Conservation (phyloP, 2,113 vertebrate species). For the human (Homo sapiens) region DNA sequence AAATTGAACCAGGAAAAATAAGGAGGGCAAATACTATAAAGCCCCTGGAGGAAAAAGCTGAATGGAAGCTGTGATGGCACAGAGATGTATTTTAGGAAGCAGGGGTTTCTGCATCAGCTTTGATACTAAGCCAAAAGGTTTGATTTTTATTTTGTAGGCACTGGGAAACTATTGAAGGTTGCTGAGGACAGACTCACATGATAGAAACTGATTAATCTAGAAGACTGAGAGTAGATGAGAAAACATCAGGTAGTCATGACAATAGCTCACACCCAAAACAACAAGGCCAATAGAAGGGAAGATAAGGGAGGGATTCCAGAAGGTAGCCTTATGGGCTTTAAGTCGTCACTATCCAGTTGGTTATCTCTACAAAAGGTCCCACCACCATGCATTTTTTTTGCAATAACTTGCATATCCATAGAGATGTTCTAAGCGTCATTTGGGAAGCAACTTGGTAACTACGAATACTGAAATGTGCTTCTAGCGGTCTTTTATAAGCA, state of each 20-base stretch:
- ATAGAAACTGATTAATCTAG: neutral
- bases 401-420: neutral
- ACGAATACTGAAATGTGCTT: neutral
- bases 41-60: neutral
- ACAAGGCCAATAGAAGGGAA: neutral
- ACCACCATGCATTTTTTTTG: neutral
- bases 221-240: neutral
- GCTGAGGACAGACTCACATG: neutral
- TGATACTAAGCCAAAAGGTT: neutral
- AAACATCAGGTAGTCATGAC: neutral
- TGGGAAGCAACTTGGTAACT: neutral
- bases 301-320: neutral
- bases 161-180: neutral
- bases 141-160: neutral
- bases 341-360: neutral
- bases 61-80: neutral
- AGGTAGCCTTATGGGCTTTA: neutral
- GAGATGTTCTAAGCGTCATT: neutral
- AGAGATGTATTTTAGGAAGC: neutral
- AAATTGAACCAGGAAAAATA: neutral
- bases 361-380: neutral
- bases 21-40: neutral
- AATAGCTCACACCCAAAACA: neutral
- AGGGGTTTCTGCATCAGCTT: neutral
- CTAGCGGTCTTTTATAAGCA: neutral